A percentile compares a stretch with the other conserved stretches of the same genome.
These are phyloP conservation scores for Tetragonisca angustula DNA, from an alignment of 2,888 invertebrate genomes.

Conservation along the genomic window DNA sequence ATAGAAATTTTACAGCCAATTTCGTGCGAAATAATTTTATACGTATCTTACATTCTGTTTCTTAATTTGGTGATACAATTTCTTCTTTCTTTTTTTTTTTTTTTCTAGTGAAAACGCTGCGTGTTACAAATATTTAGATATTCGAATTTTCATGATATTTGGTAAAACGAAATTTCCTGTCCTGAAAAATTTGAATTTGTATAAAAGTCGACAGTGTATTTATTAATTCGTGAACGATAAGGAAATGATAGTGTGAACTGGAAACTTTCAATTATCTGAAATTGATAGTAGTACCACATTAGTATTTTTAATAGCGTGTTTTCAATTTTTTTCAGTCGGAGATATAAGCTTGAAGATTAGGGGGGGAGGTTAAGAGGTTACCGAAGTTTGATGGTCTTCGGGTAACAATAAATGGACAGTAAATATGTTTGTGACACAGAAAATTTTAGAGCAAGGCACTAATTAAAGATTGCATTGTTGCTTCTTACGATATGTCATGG, in stretches of 20 bases:
- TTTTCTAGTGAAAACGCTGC: not conserved
- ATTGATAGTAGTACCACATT: not conserved
- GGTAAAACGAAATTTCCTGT: too few species aligned
- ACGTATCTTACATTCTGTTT: too few species aligned
- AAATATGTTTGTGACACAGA: not conserved
- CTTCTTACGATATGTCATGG: not conserved
- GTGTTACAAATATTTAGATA: not conserved
- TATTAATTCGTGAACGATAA: too few species aligned
- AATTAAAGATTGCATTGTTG: not conserved
- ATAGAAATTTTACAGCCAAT: too few species aligned
- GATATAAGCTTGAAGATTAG: not conserved
- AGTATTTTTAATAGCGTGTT: not conserved
- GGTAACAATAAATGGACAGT: not conserved
- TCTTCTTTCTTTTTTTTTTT: too few species aligned
- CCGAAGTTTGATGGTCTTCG: not conserved
- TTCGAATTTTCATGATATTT: too few species aligned
- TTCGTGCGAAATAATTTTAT: not conserved
- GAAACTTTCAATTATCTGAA: not conserved
- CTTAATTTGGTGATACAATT: not conserved
- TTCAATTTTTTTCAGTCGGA: not conserved
- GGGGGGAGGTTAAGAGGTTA: not conserved
- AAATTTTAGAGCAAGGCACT: not conserved
- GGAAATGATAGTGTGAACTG: not conserved
- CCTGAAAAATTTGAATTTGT: too few species aligned
- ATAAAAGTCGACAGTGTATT: too few species aligned